Evolutionary conservation across 2,888 invertebrate genomes (phyloP).

Genomic region (Lymantria monacha): DNA sequence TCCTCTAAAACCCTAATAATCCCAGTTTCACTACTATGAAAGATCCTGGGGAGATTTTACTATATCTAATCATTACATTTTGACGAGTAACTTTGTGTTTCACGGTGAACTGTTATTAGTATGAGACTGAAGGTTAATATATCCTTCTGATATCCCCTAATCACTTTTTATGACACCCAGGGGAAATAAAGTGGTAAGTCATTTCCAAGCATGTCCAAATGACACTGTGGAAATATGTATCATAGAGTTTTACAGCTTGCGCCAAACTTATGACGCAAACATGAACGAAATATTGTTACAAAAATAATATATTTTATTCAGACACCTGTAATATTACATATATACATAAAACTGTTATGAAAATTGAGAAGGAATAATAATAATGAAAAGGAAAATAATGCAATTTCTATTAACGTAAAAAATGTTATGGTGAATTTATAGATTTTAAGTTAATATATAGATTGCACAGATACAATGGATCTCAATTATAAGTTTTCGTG

Average conservation of each 20-base stretch:
- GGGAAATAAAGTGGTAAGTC: not conserved
- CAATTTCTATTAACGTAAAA: too few species aligned
- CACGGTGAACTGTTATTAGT: conserved; percentile 2
- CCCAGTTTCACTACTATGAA: conserved; percentile 23
- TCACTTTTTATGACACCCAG: conserved; percentile 8
- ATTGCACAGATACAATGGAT: too few species aligned
- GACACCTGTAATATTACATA: too few species aligned
- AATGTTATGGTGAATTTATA: too few species aligned
- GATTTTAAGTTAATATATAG: too few species aligned
- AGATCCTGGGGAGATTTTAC: not conserved
- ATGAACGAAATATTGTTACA: not conserved
- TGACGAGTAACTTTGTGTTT: conserved; percentile 4
- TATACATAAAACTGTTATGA: too few species aligned
- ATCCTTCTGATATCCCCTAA: conserved; percentile 4
- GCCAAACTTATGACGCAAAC: not conserved
- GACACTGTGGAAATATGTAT: not conserved
- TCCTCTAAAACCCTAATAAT: too few species aligned
- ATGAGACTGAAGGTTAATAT: not conserved
- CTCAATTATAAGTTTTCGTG: too few species aligned
- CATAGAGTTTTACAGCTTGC: not conserved
- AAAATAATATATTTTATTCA: conserved; percentile 5
- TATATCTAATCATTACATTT: conserved; percentile 6
- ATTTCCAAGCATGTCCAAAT: not conserved
- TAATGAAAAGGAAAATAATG: too few species aligned
- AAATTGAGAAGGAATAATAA: too few species aligned